phyloP scores from a whole-genome alignment of 2,113 vertebrate species.

The Melanerpes aurifrons region DNA sequence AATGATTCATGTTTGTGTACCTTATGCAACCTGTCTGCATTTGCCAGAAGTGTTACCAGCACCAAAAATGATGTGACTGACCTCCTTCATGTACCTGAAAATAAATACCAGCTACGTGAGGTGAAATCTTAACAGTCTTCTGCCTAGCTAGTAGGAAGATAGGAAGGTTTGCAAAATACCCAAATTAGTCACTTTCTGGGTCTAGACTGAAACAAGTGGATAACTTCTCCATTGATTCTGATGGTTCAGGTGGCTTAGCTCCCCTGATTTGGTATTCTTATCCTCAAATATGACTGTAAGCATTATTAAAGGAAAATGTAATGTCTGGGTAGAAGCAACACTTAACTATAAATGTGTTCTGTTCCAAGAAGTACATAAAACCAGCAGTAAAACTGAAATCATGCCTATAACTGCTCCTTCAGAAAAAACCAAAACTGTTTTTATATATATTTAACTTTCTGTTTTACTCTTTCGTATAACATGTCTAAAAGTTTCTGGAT shows the following conservation, averaged over 20 bases:
- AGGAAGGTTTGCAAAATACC: background rate
- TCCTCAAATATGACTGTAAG: background rate
- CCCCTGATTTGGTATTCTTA: background rate
- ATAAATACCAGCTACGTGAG: background rate
- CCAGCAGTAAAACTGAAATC: background rate
- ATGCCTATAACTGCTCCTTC: background rate
- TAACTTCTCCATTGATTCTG: background rate
- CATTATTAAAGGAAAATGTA: background rate
- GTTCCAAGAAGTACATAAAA: background rate
- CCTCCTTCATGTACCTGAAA: background rate
- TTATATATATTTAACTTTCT: background rate
- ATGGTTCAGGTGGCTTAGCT: background rate
- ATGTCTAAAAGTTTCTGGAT: background rate
- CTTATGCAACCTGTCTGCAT: background rate
- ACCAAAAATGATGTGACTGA: background rate
- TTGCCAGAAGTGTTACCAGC: fast-evolving
- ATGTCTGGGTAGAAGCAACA: background rate
- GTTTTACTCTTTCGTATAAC: background rate
- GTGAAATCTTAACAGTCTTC: background rate
- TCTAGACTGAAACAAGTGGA: background rate
- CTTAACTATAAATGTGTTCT: background rate
- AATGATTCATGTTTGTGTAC: background rate
- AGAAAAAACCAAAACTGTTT: too few species aligned
- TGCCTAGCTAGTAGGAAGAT: background rate
- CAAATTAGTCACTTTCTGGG: background rate